phyloP scores from a whole-genome alignment of 1,140 invertebrate genomes.

The Drosophila ananassae region DNA sequence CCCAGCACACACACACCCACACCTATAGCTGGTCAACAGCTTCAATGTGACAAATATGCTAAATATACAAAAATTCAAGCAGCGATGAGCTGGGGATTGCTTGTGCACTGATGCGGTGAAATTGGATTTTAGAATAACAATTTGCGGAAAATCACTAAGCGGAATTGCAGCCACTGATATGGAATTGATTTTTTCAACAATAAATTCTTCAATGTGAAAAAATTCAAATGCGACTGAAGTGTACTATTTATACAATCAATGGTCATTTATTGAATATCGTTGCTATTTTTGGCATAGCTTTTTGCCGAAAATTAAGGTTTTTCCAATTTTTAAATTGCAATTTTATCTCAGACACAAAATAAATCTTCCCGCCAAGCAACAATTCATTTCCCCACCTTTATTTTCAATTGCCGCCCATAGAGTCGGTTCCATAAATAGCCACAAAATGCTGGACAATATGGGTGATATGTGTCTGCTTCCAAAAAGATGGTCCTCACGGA shows the following conservation, averaged over 20 bases:
- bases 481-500: conserved; percentile 37
- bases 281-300: too few relatives aligned
- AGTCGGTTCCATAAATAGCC: conserved; percentile 44
- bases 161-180: conserved; percentile 12
- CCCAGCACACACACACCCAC: conserved; percentile 2
- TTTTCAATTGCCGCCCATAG: conserved; percentile 46
- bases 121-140: conserved; percentile 39
- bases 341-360: conserved; percentile 16
- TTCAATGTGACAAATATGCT: conserved; percentile 41
- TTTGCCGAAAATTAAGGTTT: too few relatives aligned
- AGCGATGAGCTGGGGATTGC: conserved; percentile 16
- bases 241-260: too few relatives aligned
- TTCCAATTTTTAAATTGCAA: conserved; percentile 6
- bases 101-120: conserved; percentile 25
- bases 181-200: neutral
- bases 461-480: conserved; percentile 11
- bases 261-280: neutral
- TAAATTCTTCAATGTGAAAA: neutral
- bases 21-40: conserved; percentile 29
- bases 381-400: conserved; percentile 12
- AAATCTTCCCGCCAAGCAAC: conserved; percentile 20
- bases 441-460: conserved; percentile 45
- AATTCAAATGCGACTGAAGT: neutral
- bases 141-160: conserved; percentile 24
- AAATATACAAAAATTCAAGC: conserved; percentile 26